These are phyloP conservation scores for Drosophila bipectinata DNA, from an alignment of 1,140 invertebrate genomes.

Conservation along the genomic window DNA sequence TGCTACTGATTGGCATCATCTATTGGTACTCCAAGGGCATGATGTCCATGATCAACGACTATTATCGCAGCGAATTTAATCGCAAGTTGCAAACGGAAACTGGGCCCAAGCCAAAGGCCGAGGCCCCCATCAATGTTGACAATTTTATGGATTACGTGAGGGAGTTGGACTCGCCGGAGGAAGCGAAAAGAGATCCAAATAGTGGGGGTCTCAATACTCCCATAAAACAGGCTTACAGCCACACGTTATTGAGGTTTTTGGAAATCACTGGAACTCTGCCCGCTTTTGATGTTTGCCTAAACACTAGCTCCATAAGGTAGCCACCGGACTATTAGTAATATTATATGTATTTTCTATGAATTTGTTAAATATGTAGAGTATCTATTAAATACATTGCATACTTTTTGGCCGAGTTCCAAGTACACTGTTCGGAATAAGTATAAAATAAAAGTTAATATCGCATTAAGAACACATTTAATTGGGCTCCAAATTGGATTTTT, in stretches of 20 bases:
- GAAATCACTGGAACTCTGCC: constrained; percentile 49
- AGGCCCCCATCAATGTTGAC: constrained; percentile 60
- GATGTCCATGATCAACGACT: constrained; percentile 83
- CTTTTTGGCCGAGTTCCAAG: constrained; percentile 4
- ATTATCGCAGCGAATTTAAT: constrained; percentile 79
- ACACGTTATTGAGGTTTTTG: constrained; percentile 41
- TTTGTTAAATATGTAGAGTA: constrained; percentile 30
- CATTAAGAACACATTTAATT: not conserved
- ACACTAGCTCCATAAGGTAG: constrained; percentile 44
- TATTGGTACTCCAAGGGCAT: constrained; percentile 82
- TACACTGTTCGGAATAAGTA: not conserved
- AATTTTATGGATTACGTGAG: constrained; percentile 77
- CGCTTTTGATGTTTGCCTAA: constrained; percentile 34
- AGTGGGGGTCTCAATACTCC: not conserved
- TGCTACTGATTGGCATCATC: constrained; percentile 77
- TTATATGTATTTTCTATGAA: constrained; percentile 17
- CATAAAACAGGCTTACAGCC: not conserved
- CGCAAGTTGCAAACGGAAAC: constrained; percentile 56
- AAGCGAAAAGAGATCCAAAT: not conserved
- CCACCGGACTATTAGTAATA: constrained; percentile 1
- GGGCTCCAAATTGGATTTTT: constrained; percentile 35
- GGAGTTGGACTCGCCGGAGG: constrained; percentile 41
- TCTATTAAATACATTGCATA: constrained; percentile 3
- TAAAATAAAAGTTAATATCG: not conserved
- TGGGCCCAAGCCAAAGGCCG: constrained; percentile 13